Base-by-base conservation (phyloP, 1,140 invertebrate genomes). In the Dendroctonus valens region DNA sequence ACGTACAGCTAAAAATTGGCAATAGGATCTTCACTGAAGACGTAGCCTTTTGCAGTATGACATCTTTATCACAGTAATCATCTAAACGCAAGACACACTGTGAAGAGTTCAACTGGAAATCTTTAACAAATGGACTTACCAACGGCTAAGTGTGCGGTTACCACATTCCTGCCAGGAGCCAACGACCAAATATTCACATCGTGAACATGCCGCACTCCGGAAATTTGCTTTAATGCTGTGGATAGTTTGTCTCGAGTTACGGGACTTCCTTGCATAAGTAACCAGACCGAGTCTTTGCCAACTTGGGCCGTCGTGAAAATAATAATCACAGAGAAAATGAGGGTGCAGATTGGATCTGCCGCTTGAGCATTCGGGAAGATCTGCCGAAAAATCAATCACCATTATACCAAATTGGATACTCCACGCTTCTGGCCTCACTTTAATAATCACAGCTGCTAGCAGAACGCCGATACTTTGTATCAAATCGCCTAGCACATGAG, bases 401-500 rank as follows among this genome's bases (percentile, higher is more conserved):
- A 52, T 52, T 9, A 8, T 3, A 51, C 15, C 3, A 12, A 51
- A 51, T 51, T n/a, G 8, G 49, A 12, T 51, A 51, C 15, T 15
- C 49, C 0, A 15, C 3, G 49, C 14, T 8, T 51, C 7, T 12
- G 15, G 14, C 6, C 41, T 37, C 7, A 81, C 74, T 61, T 77
- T 76, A 41, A 77, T 74, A 14, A 77, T 72, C 1, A 76, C 63
- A 12, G 75, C 74, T n/a, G 75, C 73, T 48, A 76, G 14, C 26
- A 77, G 53, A n/a, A 77, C 76, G 6, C 76, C 76, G 14, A 75
- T 38, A 65, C 75, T 94, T 79, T 97, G 94, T 59, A 96, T 85
- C 49, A 97, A 83, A 81, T 97, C 94, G 0, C 94, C 94, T 58
- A 97, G 81, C 14, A 96, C 93, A 78, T 97, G 94, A 69, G 97